phyloP scores from a whole-genome alignment of 2,113 vertebrate genomes.

The Gambusia holbrooki region DNA sequence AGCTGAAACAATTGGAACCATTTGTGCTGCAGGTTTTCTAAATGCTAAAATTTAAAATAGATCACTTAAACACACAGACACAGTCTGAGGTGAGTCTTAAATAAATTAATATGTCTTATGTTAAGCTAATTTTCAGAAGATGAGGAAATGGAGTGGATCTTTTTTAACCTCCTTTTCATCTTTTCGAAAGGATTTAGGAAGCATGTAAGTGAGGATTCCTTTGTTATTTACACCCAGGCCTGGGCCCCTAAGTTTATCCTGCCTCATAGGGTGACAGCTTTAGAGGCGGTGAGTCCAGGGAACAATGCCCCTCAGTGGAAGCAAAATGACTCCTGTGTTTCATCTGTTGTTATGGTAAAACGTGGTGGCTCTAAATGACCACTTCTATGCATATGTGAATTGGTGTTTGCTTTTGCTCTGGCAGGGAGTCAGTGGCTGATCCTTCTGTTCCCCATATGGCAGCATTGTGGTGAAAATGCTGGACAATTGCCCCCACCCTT shows the following conservation, averaged over 20 bases:
- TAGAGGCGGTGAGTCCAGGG: slow-evolving; percentile 71
- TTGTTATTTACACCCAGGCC: slow-evolving; percentile 80
- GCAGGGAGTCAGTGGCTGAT: slow-evolving; percentile 79
- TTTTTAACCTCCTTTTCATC: slow-evolving; percentile 63
- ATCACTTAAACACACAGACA: slow-evolving; percentile 42
- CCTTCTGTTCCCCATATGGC: slow-evolving; percentile 95
- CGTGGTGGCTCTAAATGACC: slow-evolving; percentile 74
- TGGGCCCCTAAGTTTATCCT: slow-evolving; percentile 80
- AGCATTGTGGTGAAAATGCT: slow-evolving; percentile 87
- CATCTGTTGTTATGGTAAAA: slow-evolving; percentile 87
- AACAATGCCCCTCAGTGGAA: slow-evolving; percentile 76
- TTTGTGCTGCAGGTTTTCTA: slow-evolving; percentile 10
- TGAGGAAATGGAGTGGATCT: slow-evolving; percentile 74
- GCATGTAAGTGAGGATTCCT: slow-evolving; percentile 79
- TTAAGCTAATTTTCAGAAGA: slow-evolving; percentile 76
- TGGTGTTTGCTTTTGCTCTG: slow-evolving; percentile 82
- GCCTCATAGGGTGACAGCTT: slow-evolving; percentile 84
- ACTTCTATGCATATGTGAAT: slow-evolving; percentile 79
- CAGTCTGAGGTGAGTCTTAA: slow-evolving; percentile 52
- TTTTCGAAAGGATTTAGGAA: slow-evolving; percentile 79
- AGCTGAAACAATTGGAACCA: slow-evolving; percentile 20
- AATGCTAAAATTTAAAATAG: slow-evolving; percentile 3
- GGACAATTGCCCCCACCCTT: slow-evolving; percentile 80
- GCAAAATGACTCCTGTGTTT: slow-evolving; percentile 78
- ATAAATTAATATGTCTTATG: slow-evolving; percentile 74